Base-by-base conservation (phyloP, 2,113 vertebrate species). In the Calidris pygmaea region DNA sequence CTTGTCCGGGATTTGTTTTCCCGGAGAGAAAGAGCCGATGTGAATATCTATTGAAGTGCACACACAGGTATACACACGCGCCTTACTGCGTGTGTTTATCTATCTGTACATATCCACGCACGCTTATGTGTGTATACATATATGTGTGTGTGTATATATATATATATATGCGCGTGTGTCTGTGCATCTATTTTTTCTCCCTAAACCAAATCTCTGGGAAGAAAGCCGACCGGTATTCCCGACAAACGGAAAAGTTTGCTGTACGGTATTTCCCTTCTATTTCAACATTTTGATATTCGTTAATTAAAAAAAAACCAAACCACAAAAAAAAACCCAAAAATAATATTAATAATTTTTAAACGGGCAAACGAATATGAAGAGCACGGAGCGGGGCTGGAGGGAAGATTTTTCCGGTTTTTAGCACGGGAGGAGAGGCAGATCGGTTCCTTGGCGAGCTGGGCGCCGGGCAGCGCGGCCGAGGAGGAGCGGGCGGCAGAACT, bases 221-320 rank as follows among this genome's bases (percentile, higher is more conserved):
- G 63, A 68, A 67, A 88, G 43, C 45, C 8, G 17, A 13, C 24
- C 26, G 12, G 8, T 65, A 24, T 90, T 75, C 37, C 55, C 7
- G 24, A 41, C 7, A 7, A 89, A 60, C 7, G 14, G 41, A 89
- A 93, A 97, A 97, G 73, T 96, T 96, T 92, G 30, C 34, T 30
- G 2, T 50, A 5, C 37, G 10, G 8, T 88, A 35, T n/a, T 55
- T 12, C 67, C 56, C 7, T 18, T 74, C 13, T 60, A 34, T 84
- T 47, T 66, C 26, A 34, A 56, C 14, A 10, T 89, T 71, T 39
- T 55, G 26, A 76, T 91, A 24, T 68, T 74, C 32, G 5, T 52
- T 80, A 67, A 32, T 60, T 87, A 18, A 63, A 56, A 84, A 7
- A 22, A 56, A 71, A 45, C 37, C 37, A 39, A 39, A 39, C 37